phyloP scores from a whole-genome alignment of 2,888 invertebrate genomes.

The Ferdinandea cuprea region DNA sequence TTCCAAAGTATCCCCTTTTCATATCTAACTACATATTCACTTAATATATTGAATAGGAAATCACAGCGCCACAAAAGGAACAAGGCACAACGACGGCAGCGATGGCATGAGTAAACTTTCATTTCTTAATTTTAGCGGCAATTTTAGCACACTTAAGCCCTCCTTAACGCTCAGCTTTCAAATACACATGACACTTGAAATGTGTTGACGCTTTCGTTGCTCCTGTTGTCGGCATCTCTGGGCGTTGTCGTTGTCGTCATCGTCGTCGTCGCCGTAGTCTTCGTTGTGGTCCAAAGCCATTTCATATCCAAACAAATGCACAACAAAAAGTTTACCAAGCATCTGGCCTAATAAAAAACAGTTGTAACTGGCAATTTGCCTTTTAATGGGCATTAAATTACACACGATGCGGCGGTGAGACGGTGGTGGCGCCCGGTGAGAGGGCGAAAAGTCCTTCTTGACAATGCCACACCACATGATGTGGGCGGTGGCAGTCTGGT shows the following conservation, averaged over 20 bases:
- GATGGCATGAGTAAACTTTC: slow-evolving; percentile 49
- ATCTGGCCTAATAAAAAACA: slow-evolving; percentile 68
- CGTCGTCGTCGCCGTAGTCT: slow-evolving; percentile 11
- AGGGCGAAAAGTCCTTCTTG: slow-evolving; percentile 32
- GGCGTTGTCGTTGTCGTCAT: background rate
- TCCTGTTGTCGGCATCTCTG: slow-evolving; percentile 13
- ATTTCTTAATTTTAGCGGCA: slow-evolving; percentile 67
- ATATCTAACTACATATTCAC: slow-evolving; percentile 48
- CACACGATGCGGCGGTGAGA: slow-evolving; percentile 33
- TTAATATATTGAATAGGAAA: slow-evolving; percentile 70
- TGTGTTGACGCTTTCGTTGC: slow-evolving; percentile 29
- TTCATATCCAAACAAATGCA: slow-evolving; percentile 45
- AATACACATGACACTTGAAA: slow-evolving; percentile 59
- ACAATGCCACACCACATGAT: slow-evolving; percentile 24
- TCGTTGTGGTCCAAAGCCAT: slow-evolving; percentile 22
- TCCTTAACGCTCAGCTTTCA: slow-evolving; percentile 67
- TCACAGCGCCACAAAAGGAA: slow-evolving; percentile 54
- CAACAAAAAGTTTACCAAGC: slow-evolving; percentile 54
- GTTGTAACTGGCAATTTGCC: slow-evolving; percentile 71
- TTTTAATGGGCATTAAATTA: slow-evolving; percentile 70
- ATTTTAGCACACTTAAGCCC: slow-evolving; percentile 63
- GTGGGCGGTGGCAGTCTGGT: background rate
- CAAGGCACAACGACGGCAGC: background rate
- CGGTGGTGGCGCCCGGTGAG: slow-evolving; percentile 24
- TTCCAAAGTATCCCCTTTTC: slow-evolving; percentile 54